Conservation (phyloP, 2,113 vertebrate species). For the Mesitornis unicolor region DNA sequence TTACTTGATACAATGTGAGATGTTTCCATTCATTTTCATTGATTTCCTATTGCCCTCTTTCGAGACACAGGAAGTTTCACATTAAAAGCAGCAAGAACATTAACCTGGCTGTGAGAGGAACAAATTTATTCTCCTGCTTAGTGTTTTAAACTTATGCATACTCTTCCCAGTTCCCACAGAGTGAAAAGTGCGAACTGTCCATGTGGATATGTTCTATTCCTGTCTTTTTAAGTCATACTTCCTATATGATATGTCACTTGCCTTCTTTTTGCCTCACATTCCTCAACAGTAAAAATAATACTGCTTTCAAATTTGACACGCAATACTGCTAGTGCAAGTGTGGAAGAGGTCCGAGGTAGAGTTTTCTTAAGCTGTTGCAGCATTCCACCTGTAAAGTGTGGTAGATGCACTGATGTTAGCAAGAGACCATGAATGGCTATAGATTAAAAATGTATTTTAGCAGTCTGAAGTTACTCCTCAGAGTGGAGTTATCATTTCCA, state of each 20-base stretch:
- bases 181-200: neutral
- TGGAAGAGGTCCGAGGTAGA: neutral
- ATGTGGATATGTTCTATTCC: neutral
- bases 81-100: neutral
- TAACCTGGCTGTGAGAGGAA: neutral
- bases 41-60: conserved; percentile 23
- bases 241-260: neutral
- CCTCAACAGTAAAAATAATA: neutral
- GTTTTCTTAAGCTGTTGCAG: neutral
- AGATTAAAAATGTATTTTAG: neutral
- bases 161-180: neutral
- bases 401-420: neutral
- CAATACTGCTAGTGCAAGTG: neutral
- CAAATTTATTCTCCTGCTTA: neutral
- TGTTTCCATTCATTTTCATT: conserved; percentile 33
- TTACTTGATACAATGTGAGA: neutral
- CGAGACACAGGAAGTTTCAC: neutral
- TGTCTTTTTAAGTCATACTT: neutral
- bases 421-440: neutral
- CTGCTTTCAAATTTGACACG: neutral
- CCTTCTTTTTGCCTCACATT: neutral
- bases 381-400: neutral
- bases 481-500: neutral
- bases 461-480: neutral
- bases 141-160: neutral